phyloP scores from a whole-genome alignment of 2,888 invertebrate species.

The Barypeithes pellucidus region DNA sequence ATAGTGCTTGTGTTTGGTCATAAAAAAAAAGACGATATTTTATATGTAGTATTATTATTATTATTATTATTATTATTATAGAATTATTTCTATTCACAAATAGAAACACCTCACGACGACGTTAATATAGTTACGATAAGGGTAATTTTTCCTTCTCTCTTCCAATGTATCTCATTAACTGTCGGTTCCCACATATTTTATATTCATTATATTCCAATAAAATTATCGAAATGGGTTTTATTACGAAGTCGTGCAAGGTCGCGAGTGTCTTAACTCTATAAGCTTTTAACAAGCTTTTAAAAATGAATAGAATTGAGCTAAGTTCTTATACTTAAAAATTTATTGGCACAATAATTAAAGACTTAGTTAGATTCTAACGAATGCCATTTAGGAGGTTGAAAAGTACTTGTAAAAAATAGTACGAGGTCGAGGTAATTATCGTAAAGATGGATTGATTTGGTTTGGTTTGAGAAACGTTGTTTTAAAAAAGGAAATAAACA shows the following conservation, averaged over 20 bases:
- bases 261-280: constrained; percentile 12
- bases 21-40: no score
- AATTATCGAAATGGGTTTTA: constrained; percentile 20
- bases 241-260: constrained; percentile 22
- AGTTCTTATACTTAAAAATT: constrained; percentile 17
- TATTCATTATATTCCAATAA: neutral
- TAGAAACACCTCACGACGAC: no score
- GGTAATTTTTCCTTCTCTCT: no score
- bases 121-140: no score
- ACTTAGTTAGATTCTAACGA: neutral
- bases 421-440: constrained; percentile 4
- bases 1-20: no score
- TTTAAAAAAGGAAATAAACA: neutral
- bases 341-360: constrained; percentile 19
- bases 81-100: no score
- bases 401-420: constrained; percentile 1
- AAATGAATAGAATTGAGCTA: constrained; percentile 5
- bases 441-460: constrained; percentile 3
- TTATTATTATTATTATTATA: no score
- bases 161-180: neutral
- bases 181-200: constrained; percentile 10
- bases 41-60: no score
- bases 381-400: constrained; percentile 5
- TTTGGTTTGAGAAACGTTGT: neutral
- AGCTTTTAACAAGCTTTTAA: constrained; percentile 17